phyloP scores from a whole-genome alignment of 2,888 invertebrate genomes.

The Oligia strigilis region DNA sequence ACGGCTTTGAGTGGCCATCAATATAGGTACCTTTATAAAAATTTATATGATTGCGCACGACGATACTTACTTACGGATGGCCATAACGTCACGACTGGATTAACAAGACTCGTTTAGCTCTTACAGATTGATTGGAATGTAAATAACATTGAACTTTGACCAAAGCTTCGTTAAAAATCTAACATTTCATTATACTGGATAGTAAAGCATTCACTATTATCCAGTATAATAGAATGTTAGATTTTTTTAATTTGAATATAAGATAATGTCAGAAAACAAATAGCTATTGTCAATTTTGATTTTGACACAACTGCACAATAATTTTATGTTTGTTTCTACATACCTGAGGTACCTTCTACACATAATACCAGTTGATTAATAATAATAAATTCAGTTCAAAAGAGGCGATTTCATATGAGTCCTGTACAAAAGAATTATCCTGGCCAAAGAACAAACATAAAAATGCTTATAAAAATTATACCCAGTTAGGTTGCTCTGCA shows the following conservation, averaged over 20 bases:
- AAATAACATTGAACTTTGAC: constrained; percentile 67
- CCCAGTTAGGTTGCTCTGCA: background rate
- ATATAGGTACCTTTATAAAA: constrained; percentile 34
- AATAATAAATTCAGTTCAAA: background rate
- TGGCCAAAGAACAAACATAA: background rate
- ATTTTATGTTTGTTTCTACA: background rate
- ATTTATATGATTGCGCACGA: constrained; percentile 37
- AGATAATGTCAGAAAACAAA: constrained; percentile 36
- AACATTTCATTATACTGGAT: constrained; percentile 36
- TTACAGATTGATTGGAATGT: constrained; percentile 45
- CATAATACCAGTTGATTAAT: background rate
- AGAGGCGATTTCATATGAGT: background rate
- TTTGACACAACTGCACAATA: constrained; percentile 19
- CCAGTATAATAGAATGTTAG: no score
- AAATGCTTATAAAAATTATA: background rate
- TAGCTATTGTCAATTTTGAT: background rate
- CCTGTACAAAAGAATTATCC: background rate
- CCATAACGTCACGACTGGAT: constrained; percentile 47
- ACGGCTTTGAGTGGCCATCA: constrained; percentile 17
- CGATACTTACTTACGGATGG: constrained; percentile 28
- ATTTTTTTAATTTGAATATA: constrained; percentile 16
- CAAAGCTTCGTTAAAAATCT: constrained; percentile 53
- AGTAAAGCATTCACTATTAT: background rate
- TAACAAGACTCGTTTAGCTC: constrained; percentile 53
- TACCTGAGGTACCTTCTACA: no score